Evolutionary conservation across 2,888 invertebrate genomes (phyloP), one percentile per base, ranked within the genome.

Genomic region (Nebria brevicollis): DNA sequence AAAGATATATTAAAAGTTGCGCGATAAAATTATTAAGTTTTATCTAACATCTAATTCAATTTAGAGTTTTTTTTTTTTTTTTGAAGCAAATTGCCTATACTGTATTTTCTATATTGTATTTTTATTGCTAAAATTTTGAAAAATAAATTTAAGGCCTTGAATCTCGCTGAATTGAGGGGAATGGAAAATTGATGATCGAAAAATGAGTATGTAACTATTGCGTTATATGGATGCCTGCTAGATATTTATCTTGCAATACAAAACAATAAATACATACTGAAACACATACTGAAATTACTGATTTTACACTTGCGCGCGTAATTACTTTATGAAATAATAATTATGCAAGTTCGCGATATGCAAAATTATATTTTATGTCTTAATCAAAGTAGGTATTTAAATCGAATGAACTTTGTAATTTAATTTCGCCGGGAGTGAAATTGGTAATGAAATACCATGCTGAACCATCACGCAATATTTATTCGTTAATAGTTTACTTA

Each of bases 401-500:
- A 54, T 54, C 34, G 54, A 54, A 11, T 54, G 54, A 54, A 54
- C 54, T 54, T 54, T 54, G 54, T 54, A 54, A 54, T 54, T 54
- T 54, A 54, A 54, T 54, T 54, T 54, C 54, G 54, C 54, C 54
- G 54, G 54, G 54, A 54, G 54, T 54, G 54, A 1, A 54, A 54
- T 54, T 2, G 2, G 8, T 54, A 54, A 54, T 54, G 54, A 54
- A 54, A 54, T 54, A 54, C 54, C 54, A 54, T 54, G 54, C 54
- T 54, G 54, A 54, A 54, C 54, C 54, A 54, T 54, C 54, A 54
- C 54, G 54, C 54, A 54, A 54, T 54, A 54, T 54, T 54, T 54
- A 54, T 54, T 11, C 54, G 54, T 54, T 54, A 54, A 54, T 54
- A 54, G 54, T 54, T 54, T 54, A 54, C 54, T 54, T 54, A 54